Evolutionary conservation across 1,140 invertebrate species (phyloP).

Genomic region (Sarcophaga bullata): DNA sequence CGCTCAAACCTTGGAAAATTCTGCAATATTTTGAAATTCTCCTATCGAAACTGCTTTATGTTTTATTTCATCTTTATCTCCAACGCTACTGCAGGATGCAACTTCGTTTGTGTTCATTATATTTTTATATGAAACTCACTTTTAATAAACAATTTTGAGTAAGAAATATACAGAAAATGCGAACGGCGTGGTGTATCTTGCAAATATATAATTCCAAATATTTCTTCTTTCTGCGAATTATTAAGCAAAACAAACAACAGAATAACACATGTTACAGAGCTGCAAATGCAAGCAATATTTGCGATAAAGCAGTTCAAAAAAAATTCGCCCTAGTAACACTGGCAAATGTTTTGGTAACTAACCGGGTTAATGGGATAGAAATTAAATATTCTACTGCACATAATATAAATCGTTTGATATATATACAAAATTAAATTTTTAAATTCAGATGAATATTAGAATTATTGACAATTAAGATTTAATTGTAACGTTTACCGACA

Average conservation of each 20-base stretch:
- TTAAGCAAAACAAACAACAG: background rate
- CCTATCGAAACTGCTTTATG: conserved; percentile 25
- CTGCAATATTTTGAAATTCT: conserved; percentile 48
- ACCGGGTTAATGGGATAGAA: no score
- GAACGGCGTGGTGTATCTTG: background rate
- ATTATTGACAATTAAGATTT: no score
- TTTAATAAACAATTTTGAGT: background rate
- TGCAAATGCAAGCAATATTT: background rate
- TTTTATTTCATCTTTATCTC: conserved; percentile 15
- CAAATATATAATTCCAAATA: no score
- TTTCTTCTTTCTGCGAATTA: background rate
- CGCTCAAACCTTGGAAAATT: conserved; percentile 56
- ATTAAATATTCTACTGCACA: no score
- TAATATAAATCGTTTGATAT: no score
- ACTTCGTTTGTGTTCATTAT: background rate
- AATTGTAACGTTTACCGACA: no score
- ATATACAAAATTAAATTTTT: no score
- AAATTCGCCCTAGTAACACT: no score
- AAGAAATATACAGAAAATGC: background rate
- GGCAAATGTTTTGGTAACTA: no score
- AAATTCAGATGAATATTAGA: no score
- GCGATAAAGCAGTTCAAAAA: no score
- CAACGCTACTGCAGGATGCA: background rate
- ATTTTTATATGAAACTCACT: background rate
- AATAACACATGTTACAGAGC: background rate